A percentile compares a stretch with the other conserved stretches of the same genome.
Conservation (phyloP, 2,888 invertebrate species). For the Drosophila phalerata region DNA sequence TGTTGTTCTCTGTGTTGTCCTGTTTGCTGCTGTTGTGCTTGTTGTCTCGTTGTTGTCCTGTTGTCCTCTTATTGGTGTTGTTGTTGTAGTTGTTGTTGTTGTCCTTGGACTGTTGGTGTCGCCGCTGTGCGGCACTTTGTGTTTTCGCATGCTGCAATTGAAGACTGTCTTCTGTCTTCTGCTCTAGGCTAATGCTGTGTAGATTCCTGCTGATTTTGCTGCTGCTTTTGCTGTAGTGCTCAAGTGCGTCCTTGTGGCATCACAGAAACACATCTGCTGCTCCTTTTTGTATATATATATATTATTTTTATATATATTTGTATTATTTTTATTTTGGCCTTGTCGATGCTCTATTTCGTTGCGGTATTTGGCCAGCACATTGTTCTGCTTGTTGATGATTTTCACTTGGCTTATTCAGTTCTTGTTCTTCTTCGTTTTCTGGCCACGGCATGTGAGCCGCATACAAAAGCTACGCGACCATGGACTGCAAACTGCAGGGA, state of each 20-base stretch:
- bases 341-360: constrained; percentile 56
- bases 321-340: constrained; percentile 43
- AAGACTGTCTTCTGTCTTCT: constrained; percentile 28
- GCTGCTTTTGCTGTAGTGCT: constrained; percentile 38
- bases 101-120: constrained; percentile 60
- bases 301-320: neutral
- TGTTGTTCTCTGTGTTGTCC: constrained; percentile 15
- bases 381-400: constrained; percentile 21
- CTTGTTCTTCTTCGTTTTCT: constrained; percentile 18
- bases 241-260: constrained; percentile 76
- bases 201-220: constrained; percentile 30
- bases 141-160: constrained; percentile 78
- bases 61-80: constrained; percentile 50
- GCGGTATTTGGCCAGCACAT: constrained; percentile 66
- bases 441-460: constrained; percentile 53
- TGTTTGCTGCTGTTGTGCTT: constrained; percentile 16
- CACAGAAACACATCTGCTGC: constrained; percentile 71
- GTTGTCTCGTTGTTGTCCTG: constrained; percentile 29
- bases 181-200: constrained; percentile 46
- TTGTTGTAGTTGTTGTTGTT: constrained; percentile 45
- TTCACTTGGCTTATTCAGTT: constrained; percentile 7
- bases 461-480: constrained; percentile 60
- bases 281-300: constrained; percentile 29
- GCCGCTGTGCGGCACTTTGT: constrained; percentile 75
- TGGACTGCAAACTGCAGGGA: constrained; percentile 30